Base-by-base conservation (phyloP, 2,888 invertebrate species). In the Scelioninae gen. 2 region DNA sequence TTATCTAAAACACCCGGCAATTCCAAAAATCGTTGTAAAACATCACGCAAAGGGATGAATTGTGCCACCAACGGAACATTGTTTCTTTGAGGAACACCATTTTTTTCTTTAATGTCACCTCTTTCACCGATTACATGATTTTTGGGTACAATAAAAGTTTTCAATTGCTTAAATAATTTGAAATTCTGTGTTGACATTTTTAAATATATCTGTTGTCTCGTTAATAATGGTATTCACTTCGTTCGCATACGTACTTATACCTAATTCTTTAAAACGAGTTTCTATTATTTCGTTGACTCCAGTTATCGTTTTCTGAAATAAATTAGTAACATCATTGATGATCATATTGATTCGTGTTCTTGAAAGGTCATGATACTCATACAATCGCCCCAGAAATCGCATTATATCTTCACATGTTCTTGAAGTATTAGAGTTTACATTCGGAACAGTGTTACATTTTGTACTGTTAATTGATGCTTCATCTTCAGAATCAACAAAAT, bases 11-110 rank as follows among this genome's bases (percentile, higher is more conserved):
- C 33, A 7, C 28, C 41, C 11, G 65, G 68, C 1, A 73, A 16
- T 63, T 77, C 58, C 10, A 71, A 73, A 60, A 77, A 71, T 9
- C 41, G 33, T 58, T 71, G 10, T 18, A 72, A 67, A 28, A 76
- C 73, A 15, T 58, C 11, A 11, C 18, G 2, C 1, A 39, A 5
- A 39, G 71, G 67, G 28, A 75, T 67, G 9, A 73, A 75, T 35
- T 78, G 70, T 10, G 53, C 74, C 3, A 53, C 41, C 9, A 74
- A 25, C 37, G 58, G 65, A 31, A 63, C 39, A 31, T 28, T 53
- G n/a, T 55, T n/a, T 43, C 71, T 64, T n/a, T n/a, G 45, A 45
- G 50, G 35, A n/a, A 46, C 15, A 39, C 39, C 48, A 50, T 55
- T 37, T 39, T 50, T 50, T 7, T 50, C 19, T 61, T 50, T 71